Base-by-base conservation (phyloP, 2,888 invertebrate genomes). In the Andrena haemorrhoa region DNA sequence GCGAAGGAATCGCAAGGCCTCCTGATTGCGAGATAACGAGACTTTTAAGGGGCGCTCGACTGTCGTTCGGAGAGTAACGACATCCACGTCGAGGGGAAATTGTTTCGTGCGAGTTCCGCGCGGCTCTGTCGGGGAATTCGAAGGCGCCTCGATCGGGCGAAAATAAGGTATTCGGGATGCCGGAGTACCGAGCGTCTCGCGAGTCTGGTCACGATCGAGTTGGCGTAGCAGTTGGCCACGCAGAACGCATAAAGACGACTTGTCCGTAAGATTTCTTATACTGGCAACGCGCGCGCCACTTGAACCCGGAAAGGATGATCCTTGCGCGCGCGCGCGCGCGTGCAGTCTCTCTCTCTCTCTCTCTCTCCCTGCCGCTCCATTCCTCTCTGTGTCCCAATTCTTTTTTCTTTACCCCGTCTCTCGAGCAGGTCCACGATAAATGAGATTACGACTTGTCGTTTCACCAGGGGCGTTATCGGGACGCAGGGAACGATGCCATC, bases 391-490 rank as follows among this genome's bases (percentile, higher is more conserved):
- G 41, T 41, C 41, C 41, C 41, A 12, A 31, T 26, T 26, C 41
- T 26, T 23, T 65, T 47, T 33, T 35, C 66, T 53, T 69, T 61
- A 66, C 49, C 31, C 65, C 68, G 69, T 68, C 74, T 72, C 63
- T 69, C 73, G 74, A 75, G 78, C 76, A 81, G 75, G 75, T 74
- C 64, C 75, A 75, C 75, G 82, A 83, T 81, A 84, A 87, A 87
- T 86, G 81, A 84, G 84, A 87, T 87, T 87, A 86, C 87, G 75
- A 79, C 61, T 84, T 70, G 84, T 85, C 87, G 84, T 87, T 79
- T 35, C 70, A 69, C 65, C 56, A 56, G 81, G 41, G 75, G 26
- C 81, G 82, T 86, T 87, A 84, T 84, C 80, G 77, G 77, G 61
- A 71, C 65, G 66, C 77, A 78, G 69, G 49, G 71, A 85, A 79